phyloP scores from a whole-genome alignment of 2,888 invertebrate genomes.

The Cheilosia pagana region DNA sequence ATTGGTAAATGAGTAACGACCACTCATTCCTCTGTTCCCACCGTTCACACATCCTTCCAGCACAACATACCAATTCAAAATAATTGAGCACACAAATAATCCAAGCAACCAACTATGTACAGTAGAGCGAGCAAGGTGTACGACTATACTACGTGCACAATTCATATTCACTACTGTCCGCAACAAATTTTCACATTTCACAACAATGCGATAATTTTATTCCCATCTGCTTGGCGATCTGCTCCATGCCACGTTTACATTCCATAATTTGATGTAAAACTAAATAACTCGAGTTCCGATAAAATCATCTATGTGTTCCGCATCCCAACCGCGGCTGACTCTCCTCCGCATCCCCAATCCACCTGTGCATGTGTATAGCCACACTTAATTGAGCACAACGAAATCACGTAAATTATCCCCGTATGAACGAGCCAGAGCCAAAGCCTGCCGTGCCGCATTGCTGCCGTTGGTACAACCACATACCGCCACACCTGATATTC shows the following conservation, averaged over 20 bases:
- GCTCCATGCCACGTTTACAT: conserved; percentile 71
- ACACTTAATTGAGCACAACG: conserved; percentile 71
- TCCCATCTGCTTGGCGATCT: conserved; percentile 58
- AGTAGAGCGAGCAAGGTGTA: background rate
- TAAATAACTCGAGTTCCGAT: conserved; percentile 68
- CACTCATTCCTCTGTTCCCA: background rate
- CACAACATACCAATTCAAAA: conserved; percentile 17
- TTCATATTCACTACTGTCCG: conserved; percentile 12
- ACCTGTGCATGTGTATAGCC: conserved; percentile 10
- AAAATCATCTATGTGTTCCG: conserved; percentile 61
- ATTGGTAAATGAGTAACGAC: too few relatives aligned
- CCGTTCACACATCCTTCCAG: background rate
- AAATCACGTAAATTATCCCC: conserved; percentile 74
- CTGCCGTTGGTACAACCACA: conserved; percentile 54
- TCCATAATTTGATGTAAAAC: conserved; percentile 74
- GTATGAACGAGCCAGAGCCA: conserved; percentile 41
- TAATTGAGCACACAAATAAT: conserved; percentile 20
- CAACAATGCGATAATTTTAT: conserved; percentile 69
- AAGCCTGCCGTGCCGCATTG: conserved; percentile 23
- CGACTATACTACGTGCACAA: background rate
- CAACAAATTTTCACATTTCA: conserved; percentile 69
- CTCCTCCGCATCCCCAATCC: conserved; percentile 3
- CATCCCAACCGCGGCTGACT: background rate
- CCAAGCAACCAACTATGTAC: background rate
- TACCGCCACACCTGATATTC: conserved; percentile 68